Conservation (phyloP, 2,888 invertebrate genomes). For the Cerastoderma edule region DNA sequence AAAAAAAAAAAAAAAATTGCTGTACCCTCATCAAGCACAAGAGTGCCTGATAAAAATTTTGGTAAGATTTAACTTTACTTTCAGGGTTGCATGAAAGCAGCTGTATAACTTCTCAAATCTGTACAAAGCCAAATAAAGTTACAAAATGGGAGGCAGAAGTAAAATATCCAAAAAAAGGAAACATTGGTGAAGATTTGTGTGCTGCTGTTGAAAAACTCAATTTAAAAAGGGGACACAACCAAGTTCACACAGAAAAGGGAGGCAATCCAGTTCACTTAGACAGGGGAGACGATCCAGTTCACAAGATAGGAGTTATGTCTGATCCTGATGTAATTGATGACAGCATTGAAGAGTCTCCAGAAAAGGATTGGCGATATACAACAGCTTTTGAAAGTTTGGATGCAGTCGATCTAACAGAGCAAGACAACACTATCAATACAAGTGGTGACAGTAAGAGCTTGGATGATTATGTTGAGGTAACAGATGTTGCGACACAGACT, state of each 20-base stretch:
- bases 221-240: not conserved
- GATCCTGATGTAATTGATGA: conserved; percentile 15
- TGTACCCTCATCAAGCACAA: no score
- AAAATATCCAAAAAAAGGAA: no score
- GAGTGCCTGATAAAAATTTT: no score
- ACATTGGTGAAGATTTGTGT: not conserved
- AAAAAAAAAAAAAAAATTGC: no score
- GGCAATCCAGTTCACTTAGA: not conserved
- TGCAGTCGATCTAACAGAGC: not conserved
- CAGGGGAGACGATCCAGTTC: not conserved
- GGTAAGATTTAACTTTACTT: no score
- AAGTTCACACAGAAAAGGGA: not conserved
- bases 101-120: no score
- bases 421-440: not conserved
- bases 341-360: conserved; percentile 14
- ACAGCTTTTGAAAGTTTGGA: conserved; percentile 45
- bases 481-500: conserved; percentile 39
- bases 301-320: not conserved
- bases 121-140: no score
- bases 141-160: no score
- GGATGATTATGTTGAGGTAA: conserved; percentile 25
- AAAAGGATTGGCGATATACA: conserved; percentile 38
- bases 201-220: not conserved
- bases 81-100: no score
- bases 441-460: conserved; percentile 2